Conservation (phyloP, 2,113 vertebrate genomes). For the Oenanthe melanoleuca region DNA sequence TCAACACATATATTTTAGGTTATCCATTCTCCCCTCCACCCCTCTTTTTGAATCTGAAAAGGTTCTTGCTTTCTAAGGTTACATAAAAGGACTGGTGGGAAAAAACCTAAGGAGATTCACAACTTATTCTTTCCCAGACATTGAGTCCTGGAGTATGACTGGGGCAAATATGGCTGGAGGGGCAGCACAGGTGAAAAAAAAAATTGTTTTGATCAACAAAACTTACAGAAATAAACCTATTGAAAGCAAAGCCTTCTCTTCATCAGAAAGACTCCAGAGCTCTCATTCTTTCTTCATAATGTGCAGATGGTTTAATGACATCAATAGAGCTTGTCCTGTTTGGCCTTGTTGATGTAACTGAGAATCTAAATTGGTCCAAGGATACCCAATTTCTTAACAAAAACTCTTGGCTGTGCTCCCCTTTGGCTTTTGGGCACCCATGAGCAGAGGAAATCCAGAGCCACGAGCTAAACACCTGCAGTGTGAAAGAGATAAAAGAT, state of each 20-base stretch:
- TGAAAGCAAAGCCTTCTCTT: background rate
- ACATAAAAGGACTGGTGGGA: background rate
- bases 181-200: background rate
- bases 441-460: background rate
- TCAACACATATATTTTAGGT: slow-evolving; percentile 13
- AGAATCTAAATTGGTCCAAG: background rate
- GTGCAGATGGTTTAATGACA: background rate
- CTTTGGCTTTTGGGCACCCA: background rate
- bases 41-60: background rate
- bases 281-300: background rate
- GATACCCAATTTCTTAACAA: background rate
- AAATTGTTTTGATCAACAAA: background rate
- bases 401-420: background rate
- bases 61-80: background rate
- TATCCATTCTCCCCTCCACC: background rate
- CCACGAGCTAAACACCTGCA: fast-evolving
- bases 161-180: background rate
- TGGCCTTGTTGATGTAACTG: background rate
- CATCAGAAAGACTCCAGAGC: background rate
- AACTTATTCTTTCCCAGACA: background rate
- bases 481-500: background rate
- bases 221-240: background rate
- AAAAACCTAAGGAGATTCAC: background rate
- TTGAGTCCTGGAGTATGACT: background rate
- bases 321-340: background rate